Conservation (phyloP, 2,888 invertebrate genomes). For the Acanthococcus lagerstroemiae region DNA sequence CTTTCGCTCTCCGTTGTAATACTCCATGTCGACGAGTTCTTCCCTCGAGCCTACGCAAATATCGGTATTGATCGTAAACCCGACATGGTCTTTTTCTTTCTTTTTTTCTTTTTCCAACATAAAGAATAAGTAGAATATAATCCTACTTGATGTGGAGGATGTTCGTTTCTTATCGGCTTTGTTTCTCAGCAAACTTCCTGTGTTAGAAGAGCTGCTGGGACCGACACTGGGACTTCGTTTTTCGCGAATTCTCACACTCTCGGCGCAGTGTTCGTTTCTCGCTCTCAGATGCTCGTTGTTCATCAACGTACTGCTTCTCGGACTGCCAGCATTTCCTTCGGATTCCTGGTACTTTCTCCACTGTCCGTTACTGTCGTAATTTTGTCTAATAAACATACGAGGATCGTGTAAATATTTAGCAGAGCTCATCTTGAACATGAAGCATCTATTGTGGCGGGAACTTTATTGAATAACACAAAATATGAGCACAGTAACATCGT, state of each 20-base stretch:
- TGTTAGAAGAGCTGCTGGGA: conserved; percentile 29
- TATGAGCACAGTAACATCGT: too few species aligned
- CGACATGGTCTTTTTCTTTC: too few species aligned
- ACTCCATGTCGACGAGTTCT: conserved; percentile 37
- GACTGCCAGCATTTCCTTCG: conserved; percentile 39
- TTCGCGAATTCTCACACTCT: conserved; percentile 40
- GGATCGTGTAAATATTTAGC: too few species aligned
- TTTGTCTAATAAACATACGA: too few species aligned
- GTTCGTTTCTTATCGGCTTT: conserved; percentile 24
- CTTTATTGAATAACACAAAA: too few species aligned
- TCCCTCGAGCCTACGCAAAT: conserved; percentile 38
- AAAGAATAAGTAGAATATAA: background rate
- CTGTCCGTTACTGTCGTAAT: conserved; percentile 39
- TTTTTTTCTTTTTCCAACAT: too few species aligned
- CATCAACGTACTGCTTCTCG: conserved; percentile 9
- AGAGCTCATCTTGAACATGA: too few species aligned
- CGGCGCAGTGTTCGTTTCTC: conserved; percentile 1
- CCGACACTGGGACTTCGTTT: conserved; percentile 41
- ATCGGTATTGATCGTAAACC: too few species aligned
- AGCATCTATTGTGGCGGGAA: too few species aligned
- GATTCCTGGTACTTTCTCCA: conserved; percentile 46
- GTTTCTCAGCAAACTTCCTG: conserved; percentile 17
- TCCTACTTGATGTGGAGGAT: conserved; percentile 23
- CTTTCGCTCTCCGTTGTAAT: conserved; percentile 36
- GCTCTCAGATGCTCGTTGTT: background rate